Evolutionary conservation across 1,140 invertebrate genomes (phyloP).

Genomic region (Drosophila ambigua): DNA sequence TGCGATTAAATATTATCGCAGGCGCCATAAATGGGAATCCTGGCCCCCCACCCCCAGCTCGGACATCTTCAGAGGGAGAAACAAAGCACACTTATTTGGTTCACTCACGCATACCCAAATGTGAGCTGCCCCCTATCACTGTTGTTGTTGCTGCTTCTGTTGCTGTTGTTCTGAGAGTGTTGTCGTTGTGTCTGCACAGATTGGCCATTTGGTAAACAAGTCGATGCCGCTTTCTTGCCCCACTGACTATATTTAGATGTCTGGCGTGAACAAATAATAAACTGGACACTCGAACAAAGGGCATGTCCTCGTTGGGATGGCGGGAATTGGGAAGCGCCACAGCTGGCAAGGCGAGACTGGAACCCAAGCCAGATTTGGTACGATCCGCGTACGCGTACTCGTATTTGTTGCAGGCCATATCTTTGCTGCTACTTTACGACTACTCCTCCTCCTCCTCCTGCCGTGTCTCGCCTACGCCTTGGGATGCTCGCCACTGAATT

Average conservation of each 20-base stretch:
- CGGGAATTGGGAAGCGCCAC: conserved; percentile 40
- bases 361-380: conserved; percentile 35
- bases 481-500: conserved; percentile 24
- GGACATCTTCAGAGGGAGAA: conserved; percentile 10
- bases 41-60: too few relatives aligned
- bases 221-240: conserved; percentile 5
- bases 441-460: background rate
- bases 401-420: conserved; percentile 48
- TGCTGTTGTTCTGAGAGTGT: background rate
- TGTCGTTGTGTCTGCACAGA: conserved; percentile 50
- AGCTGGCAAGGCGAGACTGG: conserved; percentile 5
- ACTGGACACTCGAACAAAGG: conserved; percentile 34
- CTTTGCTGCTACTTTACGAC: conserved; percentile 47
- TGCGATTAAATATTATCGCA: conserved; percentile 62
- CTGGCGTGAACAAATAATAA: conserved; percentile 48
- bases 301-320: conserved; percentile 8
- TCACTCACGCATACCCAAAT: conserved; percentile 51
- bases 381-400: conserved; percentile 34
- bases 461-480: too few relatives aligned
- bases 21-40: conserved; percentile 11
- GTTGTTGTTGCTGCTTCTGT: too few relatives aligned
- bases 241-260: conserved; percentile 53
- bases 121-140: background rate
- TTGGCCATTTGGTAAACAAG: conserved; percentile 58
- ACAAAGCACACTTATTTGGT: conserved; percentile 61